phyloP scores from a whole-genome alignment of 2,797 vertebrate genomes.

The Steatocranus sp. region DNA sequence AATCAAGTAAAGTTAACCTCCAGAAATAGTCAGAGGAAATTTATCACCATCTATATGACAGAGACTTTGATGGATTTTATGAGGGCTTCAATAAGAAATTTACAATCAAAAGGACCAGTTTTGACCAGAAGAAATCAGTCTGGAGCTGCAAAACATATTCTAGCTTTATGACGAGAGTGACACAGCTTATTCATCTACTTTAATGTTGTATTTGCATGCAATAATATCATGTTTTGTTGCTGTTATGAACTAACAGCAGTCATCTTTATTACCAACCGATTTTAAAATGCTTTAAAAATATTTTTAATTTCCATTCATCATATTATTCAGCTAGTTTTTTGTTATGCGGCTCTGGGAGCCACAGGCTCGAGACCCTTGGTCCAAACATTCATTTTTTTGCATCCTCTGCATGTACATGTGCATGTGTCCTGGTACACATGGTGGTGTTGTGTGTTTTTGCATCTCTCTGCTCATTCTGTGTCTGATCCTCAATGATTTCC shows the following conservation, averaged over 20 bases:
- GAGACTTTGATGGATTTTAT: background rate
- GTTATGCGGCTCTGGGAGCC: background rate
- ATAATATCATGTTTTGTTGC: background rate
- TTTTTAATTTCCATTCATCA: fast-evolving
- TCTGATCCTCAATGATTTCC: slow-evolving; percentile 22
- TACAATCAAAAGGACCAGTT: background rate
- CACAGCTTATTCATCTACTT: background rate
- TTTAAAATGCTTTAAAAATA: background rate
- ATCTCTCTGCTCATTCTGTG: slow-evolving; percentile 7
- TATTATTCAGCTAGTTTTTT: background rate
- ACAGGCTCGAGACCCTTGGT: background rate
- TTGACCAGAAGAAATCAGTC: background rate
- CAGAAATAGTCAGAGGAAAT: background rate
- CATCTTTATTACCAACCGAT: background rate
- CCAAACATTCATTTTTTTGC: background rate
- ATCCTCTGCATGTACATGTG: background rate
- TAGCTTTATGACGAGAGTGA: background rate
- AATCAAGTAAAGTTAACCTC: background rate
- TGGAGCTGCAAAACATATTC: background rate
- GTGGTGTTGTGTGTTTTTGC: background rate
- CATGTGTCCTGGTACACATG: background rate
- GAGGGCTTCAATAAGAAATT: background rate
- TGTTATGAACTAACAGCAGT: background rate
- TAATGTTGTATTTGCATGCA: background rate
- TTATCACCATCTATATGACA: background rate